Base-by-base conservation (phyloP, 2,888 invertebrate genomes). In the Hypselothyrea guttata region DNA sequence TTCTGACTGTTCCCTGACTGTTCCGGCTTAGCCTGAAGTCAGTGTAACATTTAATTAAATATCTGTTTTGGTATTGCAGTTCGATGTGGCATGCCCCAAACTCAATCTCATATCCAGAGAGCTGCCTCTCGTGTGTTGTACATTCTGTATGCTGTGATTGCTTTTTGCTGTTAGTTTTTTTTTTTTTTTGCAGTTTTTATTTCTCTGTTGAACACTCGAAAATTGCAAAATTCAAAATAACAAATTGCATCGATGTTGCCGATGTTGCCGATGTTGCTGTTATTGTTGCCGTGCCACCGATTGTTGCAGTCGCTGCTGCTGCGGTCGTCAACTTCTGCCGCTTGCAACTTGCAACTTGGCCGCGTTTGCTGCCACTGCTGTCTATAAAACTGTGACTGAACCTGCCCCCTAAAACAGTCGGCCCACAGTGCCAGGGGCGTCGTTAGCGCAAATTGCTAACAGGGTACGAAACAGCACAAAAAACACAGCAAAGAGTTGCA, bases 221-320 rank as follows among this genome's bases (percentile, higher is more conserved):
- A 83, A 83, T 79, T 73, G 78, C 74, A 66, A 74, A 78, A 83
- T 78, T 76, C 81, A 83, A 83, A 78, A 79, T 83, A 78, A 78
- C 84, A 78, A 78, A 78, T 78, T 78, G 84, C 76, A 68, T 83
- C 59, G 72, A 70, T 71, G 71, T 55, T 62, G 58, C 49, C 37
- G 35, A 48, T 48, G 56, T 53, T 18, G 37, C 18, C 8, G 38
- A 38, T 59, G 40, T 30, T 37, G 38, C 48, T 49, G 51, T 5
- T 41, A 22, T 15, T 56, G 37, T 45, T 38, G 30, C 15, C 56
- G 15, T 37, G 33, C 31, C 7, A 31, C 31, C 31, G 63, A 57
- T 48, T 74, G 55, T 37, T 59, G 53, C 54, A 71, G 60, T 38
- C 55, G 46, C 63, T 60, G 58, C 67, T 30, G 59, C 60, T 78